A percentile compares a stretch with the other conserved stretches of the same genome.
Evolutionary conservation across 2,113 vertebrate species (phyloP).

Genomic region (Maccullochella peelii): DNA sequence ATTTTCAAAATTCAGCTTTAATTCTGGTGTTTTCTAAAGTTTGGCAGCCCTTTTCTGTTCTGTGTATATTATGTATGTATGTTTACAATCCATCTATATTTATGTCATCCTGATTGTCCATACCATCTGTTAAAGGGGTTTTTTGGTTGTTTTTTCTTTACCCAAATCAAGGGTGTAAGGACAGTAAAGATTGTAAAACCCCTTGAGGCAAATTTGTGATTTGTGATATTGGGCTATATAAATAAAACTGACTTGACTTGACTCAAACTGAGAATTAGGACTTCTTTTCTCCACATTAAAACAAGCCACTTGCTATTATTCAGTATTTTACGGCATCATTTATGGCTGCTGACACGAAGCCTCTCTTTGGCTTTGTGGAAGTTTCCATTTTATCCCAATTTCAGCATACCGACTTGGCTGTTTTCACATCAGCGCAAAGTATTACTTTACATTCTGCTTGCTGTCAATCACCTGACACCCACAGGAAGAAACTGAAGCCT

Average conservation of each 20-base stretch:
- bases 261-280: neutral
- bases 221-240: neutral
- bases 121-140: neutral
- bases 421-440: conserved; percentile 45
- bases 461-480: conserved; percentile 77
- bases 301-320: conserved; percentile 7
- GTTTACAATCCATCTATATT: neutral
- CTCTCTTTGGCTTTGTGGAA: conserved; percentile 23
- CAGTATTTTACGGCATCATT: neutral
- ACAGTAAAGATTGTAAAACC: neutral
- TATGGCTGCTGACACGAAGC: conserved; percentile 14
- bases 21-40: neutral
- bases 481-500: conserved; percentile 66
- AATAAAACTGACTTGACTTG: neutral
- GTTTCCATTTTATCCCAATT: conserved; percentile 35
- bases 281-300: neutral
- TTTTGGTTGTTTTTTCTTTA: neutral
- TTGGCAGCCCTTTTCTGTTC: neutral
- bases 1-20: neutral
- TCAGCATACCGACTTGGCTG: conserved; percentile 10
- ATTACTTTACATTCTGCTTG: conserved; percentile 58
- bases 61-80: neutral
- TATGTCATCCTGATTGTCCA: too few species aligned
- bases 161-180: neutral
- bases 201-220: neutral